phyloP scores from a whole-genome alignment of 1,140 invertebrate genomes.

The Mactra quadrangularis region DNA sequence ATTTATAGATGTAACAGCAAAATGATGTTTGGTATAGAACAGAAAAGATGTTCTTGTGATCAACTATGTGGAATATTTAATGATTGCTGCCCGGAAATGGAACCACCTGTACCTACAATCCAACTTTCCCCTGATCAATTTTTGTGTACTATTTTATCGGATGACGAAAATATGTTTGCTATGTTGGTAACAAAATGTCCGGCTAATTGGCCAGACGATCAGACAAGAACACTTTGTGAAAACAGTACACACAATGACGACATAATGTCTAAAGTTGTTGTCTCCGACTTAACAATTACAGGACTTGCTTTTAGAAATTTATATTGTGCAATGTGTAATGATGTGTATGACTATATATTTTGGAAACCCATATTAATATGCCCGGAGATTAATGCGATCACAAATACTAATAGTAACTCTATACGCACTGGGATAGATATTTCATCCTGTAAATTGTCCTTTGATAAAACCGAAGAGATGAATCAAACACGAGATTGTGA shows the following conservation, averaged over 20 bases:
- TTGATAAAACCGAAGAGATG: background rate
- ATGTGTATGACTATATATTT: background rate
- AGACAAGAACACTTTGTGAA: constrained; percentile 12
- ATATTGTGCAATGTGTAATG: constrained; percentile 37
- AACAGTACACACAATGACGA: background rate
- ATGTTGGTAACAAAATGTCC: constrained; percentile 27
- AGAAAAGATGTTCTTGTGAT: constrained; percentile 42
- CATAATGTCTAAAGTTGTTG: constrained; percentile 1
- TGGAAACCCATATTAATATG: constrained; percentile 18
- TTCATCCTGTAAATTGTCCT: constrained; percentile 2
- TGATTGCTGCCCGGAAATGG: constrained; percentile 24
- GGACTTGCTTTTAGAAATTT: constrained; percentile 11
- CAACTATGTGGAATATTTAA: constrained; percentile 1
- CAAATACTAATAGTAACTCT: background rate
- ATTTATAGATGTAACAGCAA: no score
- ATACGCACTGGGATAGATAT: background rate
- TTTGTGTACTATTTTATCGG: background rate
- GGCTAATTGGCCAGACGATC: background rate
- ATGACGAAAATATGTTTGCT: background rate
- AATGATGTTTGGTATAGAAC: no score
- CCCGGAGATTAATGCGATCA: background rate
- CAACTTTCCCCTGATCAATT: background rate
- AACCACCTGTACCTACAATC: background rate
- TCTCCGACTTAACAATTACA: background rate
- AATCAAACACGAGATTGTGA: background rate